Evolutionary conservation across 2,797 vertebrate genomes (phyloP), one percentile per base, ranked within the genome.

Genomic region (Poecile montanus): DNA sequence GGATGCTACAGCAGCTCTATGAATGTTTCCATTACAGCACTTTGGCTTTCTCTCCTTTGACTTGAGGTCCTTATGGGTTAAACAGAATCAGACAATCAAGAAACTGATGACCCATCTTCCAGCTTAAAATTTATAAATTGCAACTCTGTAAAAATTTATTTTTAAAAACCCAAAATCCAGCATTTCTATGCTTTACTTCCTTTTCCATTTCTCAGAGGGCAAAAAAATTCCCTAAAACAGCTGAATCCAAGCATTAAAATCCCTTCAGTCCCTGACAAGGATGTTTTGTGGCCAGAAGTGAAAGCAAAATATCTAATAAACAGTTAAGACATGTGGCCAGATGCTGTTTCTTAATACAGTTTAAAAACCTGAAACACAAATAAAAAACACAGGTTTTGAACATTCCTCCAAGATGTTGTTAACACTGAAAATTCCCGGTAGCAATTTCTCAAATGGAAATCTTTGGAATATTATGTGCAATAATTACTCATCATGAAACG

Each of bases 361-460:
- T 76, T 25, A 73, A 95, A 83, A 91, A 42, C 38, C 4, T 79
- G 67, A 86, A 93, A 77, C 18, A 68, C 47, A 87, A 87, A 89
- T n/a, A 36, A 85, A 87, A 78, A 21, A 40, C 42, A 56, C 7
- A 44, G 65, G 54, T 94, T 94, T 96, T 66, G 92, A 87, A 73
- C 75, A 89, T 90, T 93, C 80, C 83, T 92, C 32, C 53, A 80
- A 73, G 85, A 87, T 80, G 81, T 62, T 84, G 83, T 79, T 94
- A 94, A 42, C 62, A 75, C 44, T 2, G 29, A 95, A 91, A 88
- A 96, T 63, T 95, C 93, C 91, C 79, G 0, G 93, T 91, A 94
- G 95, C 92, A 85, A 72, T 81, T 92, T 93, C 94, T 94, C 89
- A 75, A 95, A 96, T 95, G 91, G 92, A 96, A 96, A 96, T 87